Base-by-base conservation (phyloP, 2,797 vertebrate species). In the Crocodylus rhombifer region DNA sequence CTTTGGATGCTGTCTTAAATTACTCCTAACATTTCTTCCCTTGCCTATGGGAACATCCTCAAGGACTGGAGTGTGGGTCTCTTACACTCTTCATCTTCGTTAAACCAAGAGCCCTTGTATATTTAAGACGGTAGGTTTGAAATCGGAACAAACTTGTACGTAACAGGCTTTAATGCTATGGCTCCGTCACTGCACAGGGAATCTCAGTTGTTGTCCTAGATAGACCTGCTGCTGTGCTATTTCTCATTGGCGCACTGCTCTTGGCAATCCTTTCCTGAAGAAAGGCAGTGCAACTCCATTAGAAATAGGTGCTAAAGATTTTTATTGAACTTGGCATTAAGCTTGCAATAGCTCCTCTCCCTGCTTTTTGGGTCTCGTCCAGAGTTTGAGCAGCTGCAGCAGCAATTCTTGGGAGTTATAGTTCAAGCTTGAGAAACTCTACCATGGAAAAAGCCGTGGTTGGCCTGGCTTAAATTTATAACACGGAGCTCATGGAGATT, bases 221-320 rank as follows among this genome's bases (percentile, higher is more conserved):
- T 13, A 30, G 30, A 71, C 6, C 33, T 30, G 7, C 23, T 7
- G n/a, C 64, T 67, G 65, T 71, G 30, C 67, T 4, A 11, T 51
- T 51, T 69, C 18, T 36, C 67, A 42, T 42, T 36, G 69, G 30
- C 15, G 20, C 42, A 13, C 67, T 33, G 6, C 18, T 33, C 30
- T 33, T 69, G 30, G 30, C 18, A 23, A 69, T 69, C 36, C 13
- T 4, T 2, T 20, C 21, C 57, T 42, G 30, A 2, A 4, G 56
- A 3, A 0, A 28, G 3, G 0, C 13, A 0, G 0, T 2, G 0
- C 12, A 2, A 4, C 14, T 79, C 15, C 71, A 36, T 16, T 57
- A 3, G 0, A 28, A 36, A 4, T 18, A 1, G 2, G 14, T 30
- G 65, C 17, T 1, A 6, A n/a, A 18, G 86, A 65, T 79, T 51